Evolutionary conservation across 2,888 invertebrate species (phyloP), one percentile per base, ranked within the genome.

Genomic region (Ceriagrion tenellum): DNA sequence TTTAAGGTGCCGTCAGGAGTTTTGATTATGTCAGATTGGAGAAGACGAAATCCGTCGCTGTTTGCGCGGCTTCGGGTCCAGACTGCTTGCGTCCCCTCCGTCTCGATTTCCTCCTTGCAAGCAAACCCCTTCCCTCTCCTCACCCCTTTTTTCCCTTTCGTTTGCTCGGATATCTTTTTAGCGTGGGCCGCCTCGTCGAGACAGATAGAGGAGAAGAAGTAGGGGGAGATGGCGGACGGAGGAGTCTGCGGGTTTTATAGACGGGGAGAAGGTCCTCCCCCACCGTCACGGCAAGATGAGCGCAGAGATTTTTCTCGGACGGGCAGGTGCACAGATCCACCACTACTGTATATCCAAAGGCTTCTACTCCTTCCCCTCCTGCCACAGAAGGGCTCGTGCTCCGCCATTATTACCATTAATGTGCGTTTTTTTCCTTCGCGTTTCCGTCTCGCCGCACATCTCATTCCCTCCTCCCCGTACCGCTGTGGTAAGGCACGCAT

Each of bases 341-440:
- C 59, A 59, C 47, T 59, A 20, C 20, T 20, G 20, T 59, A 59
- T 59, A 16, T 59, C 59, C 59, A 59, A n/a, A 59, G 59, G 59
- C 59, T 6, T 59, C 59, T 47, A 47, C 47, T 20, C 59, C 20
- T 59, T 59, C 59, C 12, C 3, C 20, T 16, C 59, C 20, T 59
- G 10, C 18, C 59, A 16, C 59, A 20, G 18, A 20, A 69, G 26
- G 69, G n/a, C 69, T 69, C 69, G 69, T 69, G 69, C 69, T 26
- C 69, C 69, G 26, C n/a, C n/a, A 69, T n/a, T 69, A 69, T 69
- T 69, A n/a, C n/a, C 69, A 69, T 69, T 69, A 69, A 59, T n/a
- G n/a, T n/a, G n/a, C 69, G 69, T 69, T 69, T 69, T 69, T 69
- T n/a, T n/a, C 69, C n/a, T 10, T 69, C n/a, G 10, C 10, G n/a